phyloP scores from a whole-genome alignment of 2,888 invertebrate genomes.

The Oasisia sp. region DNA sequence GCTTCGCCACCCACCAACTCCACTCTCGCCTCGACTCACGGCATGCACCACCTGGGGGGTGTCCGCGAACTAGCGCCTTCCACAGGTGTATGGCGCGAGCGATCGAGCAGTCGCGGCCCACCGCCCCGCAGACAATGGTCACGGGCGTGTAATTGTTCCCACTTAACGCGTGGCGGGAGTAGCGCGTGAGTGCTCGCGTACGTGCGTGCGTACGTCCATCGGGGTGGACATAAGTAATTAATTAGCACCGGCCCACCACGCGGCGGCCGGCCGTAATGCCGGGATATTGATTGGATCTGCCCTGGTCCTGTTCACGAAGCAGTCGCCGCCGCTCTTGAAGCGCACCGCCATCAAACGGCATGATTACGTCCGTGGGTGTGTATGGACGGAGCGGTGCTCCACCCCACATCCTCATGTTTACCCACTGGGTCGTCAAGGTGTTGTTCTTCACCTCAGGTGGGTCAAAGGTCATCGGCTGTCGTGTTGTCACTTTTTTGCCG shows the following conservation, averaged over 20 bases:
- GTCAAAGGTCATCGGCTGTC: background rate
- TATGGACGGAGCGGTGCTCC: background rate
- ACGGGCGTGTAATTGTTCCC: background rate
- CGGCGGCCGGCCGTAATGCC: background rate
- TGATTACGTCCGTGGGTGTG: background rate
- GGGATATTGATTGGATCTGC: background rate
- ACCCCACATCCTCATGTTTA: background rate
- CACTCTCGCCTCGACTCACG: too few relatives aligned
- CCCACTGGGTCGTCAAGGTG: slow-evolving; percentile 1
- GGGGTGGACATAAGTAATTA: background rate
- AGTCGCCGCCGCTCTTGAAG: background rate
- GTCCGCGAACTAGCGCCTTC: background rate
- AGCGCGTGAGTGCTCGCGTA: background rate
- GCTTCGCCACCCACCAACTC: background rate
- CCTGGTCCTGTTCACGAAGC: background rate
- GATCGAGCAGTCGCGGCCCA: background rate
- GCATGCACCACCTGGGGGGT: background rate
- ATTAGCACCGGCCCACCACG: background rate
- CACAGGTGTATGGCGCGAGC: background rate
- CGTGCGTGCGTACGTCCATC: too few relatives aligned
- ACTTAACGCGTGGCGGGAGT: background rate
- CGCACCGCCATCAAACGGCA: background rate
- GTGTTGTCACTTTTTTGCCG: background rate
- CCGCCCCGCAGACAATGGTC: background rate
- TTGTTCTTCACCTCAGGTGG: slow-evolving; percentile 1